A percentile compares a stretch with the other conserved stretches of the same genome.
These are phyloP conservation scores for Callyntrura sp. DNA, from an alignment of 2,888 invertebrate genomes.

Conservation along the genomic window DNA sequence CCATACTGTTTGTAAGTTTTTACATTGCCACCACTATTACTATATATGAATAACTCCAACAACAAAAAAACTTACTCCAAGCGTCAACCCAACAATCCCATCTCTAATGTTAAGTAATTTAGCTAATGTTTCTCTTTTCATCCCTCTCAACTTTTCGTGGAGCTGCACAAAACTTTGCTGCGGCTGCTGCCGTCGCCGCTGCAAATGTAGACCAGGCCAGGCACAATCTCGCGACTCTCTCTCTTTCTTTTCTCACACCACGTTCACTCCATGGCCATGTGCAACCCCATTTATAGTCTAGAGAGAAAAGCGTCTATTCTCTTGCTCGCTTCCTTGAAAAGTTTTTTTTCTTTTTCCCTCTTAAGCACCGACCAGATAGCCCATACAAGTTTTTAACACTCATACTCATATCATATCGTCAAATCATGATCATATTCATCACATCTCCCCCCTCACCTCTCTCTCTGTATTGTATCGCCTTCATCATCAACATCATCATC, in stretches of 20 bases:
- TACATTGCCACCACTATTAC: background rate
- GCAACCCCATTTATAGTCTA: background rate
- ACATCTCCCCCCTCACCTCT: too few species aligned
- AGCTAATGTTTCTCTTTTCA: conserved; percentile 64
- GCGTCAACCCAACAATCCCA: background rate
- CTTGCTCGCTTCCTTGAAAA: background rate
- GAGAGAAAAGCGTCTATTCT: background rate
- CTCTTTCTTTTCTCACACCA: conserved; percentile 41
- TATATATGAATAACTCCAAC: background rate
- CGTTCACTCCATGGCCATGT: conserved; percentile 45
- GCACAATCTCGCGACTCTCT: conserved; percentile 19
- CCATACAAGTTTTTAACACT: conserved; percentile 28
- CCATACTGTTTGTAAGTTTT: background rate
- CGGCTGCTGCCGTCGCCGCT: too few species aligned
- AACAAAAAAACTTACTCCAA: conserved; percentile 6
- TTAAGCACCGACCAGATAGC: conserved; percentile 7
- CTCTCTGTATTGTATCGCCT: conserved; percentile 48
- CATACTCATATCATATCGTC: background rate
- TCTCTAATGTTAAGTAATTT: conserved; percentile 55
- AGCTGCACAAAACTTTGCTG: conserved; percentile 1
- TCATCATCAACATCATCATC: conserved; percentile 15
- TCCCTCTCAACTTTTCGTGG: conserved; percentile 2
- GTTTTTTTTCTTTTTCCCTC: background rate
- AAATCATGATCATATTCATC: conserved; percentile 43
- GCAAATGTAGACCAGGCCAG: background rate